Conservation (phyloP, 2,797 vertebrate species). For the Gallinago nigripennis region DNA sequence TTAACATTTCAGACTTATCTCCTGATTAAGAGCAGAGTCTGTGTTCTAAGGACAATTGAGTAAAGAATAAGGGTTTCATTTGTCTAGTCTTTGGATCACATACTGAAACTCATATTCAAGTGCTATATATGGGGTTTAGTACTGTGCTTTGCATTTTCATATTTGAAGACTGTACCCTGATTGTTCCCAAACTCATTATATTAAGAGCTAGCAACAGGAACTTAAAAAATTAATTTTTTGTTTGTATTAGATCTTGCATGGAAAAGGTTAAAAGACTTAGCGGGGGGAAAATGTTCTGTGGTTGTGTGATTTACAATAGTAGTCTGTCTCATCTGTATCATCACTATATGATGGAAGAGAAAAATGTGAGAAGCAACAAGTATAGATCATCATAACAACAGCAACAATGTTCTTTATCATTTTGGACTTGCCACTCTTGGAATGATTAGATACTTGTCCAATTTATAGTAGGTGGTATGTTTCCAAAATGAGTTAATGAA, state of each 20-base stretch:
- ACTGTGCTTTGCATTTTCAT: not conserved
- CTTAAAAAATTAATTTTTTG: not conserved
- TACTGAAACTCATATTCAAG: not conserved
- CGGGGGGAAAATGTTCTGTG: not conserved
- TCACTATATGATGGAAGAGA: not conserved
- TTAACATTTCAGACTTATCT: not conserved
- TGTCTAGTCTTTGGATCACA: not conserved
- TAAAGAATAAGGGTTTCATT: not conserved
- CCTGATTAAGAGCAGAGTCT: not conserved
- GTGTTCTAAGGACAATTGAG: not conserved
- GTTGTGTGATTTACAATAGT: not conserved
- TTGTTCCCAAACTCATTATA: not conserved
- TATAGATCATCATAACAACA: constrained; percentile 8
- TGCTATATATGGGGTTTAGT: not conserved
- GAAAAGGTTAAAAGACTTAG: not conserved
- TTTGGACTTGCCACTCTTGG: not conserved
- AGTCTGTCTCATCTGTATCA: not conserved
- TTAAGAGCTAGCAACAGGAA: not conserved
- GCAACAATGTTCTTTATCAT: not conserved
- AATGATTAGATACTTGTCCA: not conserved
- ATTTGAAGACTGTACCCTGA: not conserved
- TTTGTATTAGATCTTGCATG: not conserved
- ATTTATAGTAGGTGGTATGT: not conserved
- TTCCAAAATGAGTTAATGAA: constrained; percentile 5
- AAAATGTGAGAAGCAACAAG: constrained; percentile 12